phyloP scores from a whole-genome alignment of 1,140 invertebrate genomes.

The Nixonia krombeini region DNA sequence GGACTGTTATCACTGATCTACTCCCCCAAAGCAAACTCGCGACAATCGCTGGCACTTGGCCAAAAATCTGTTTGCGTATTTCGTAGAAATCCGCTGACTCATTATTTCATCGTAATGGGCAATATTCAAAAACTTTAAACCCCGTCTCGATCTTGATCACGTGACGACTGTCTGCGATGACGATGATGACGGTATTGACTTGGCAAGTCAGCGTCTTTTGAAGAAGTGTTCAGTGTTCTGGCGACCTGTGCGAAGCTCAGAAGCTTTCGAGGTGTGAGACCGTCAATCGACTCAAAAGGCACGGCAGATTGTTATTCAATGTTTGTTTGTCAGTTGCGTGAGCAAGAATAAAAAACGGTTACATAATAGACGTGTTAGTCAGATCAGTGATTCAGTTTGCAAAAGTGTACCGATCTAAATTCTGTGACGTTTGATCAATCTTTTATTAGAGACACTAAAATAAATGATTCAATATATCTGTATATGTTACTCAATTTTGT shows the following conservation, averaged over 20 bases:
- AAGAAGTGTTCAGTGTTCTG: conserved; percentile 25
- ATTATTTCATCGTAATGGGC: conserved; percentile 15
- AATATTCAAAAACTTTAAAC: conserved; percentile 20
- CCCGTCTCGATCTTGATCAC: conserved; percentile 30
- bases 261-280: conserved; percentile 12
- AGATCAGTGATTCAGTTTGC: too few species aligned
- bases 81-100: conserved; percentile 20
- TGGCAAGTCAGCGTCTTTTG: conserved; percentile 29
- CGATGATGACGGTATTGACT: conserved; percentile 28
- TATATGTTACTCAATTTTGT: too few species aligned
- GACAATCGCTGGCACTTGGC: too few species aligned
- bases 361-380: too few species aligned
- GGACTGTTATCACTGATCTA: too few species aligned
- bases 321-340: neutral
- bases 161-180: conserved; percentile 12
- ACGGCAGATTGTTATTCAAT: neutral
- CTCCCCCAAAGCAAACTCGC: too few species aligned
- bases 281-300: conserved; percentile 13
- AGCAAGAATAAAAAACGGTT: too few species aligned
- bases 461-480: too few species aligned
- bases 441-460: too few species aligned
- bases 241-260: conserved; percentile 24
- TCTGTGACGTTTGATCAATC: too few species aligned
- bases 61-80: too few species aligned
- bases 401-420: too few species aligned